Evolutionary conservation across 92 coral and sea anemone genomes (phyloP), one percentile per base, ranked within the genome.

Genomic region (Zoanthus sansibaricus): DNA sequence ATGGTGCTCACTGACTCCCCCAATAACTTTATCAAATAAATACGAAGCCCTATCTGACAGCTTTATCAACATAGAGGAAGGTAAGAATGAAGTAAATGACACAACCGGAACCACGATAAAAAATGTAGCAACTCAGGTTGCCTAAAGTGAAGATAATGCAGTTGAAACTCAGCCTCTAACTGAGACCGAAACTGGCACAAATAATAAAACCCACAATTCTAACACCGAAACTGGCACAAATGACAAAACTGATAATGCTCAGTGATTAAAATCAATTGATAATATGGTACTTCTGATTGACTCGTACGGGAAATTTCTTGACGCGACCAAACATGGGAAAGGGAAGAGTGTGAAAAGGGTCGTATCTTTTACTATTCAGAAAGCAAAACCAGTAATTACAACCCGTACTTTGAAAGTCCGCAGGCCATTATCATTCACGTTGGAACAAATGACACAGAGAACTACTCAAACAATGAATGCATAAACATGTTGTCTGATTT

Each of bases 331-430:
- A n/a, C 44, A 25, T 72, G 52, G 77, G 55, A 72, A 72, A 72
- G 55, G 77, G 77, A 72, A 72, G 77, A 72, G 77, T 45, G 21
- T 72, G 77, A n/a, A 72, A 72, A 72, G 30, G 77, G 77, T 31
- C 33, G 77, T 31, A 47, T 45, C 7, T 72, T 72, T 72, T 72
- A 72, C 77, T 72, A 72, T 54, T 72, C 54, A 37, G 77, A 72
- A 72, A 37, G 77, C 77, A 72, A 72, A 72, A 45, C 42, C 6
- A 54, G 14, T 37, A 72, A 37, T 72, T 52, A 72, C 54, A 72
- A 72, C 77, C 77, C 77, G 54, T 44, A 72, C 77, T 72, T 72
- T 72, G 77, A 72, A 14, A 72, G 77, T 5, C 56, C 77, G 54
- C 77, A 72, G 42, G 77, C 77, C 18, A 13, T 72, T 72, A 25